Conservation (phyloP, 2,888 invertebrate species). For the Polyommatus iphigenia region DNA sequence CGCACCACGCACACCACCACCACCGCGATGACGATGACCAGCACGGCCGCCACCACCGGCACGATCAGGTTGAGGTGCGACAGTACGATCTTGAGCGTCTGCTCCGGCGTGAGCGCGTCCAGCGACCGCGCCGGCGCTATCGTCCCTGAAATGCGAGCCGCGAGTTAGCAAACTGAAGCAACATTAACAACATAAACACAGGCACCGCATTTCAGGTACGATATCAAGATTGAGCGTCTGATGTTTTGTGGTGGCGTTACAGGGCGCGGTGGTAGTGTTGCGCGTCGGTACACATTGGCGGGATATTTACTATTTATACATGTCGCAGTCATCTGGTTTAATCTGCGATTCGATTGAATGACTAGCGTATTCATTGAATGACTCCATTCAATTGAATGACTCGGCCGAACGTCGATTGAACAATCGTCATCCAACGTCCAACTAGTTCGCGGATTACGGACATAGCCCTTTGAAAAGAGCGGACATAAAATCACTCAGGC, state of each 20-base stretch:
- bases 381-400: too few relatives aligned
- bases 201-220: conserved; percentile 79
- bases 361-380: too few relatives aligned
- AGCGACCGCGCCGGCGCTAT: conserved; percentile 93
- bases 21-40: conserved; percentile 95
- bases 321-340: too few relatives aligned
- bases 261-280: not conserved
- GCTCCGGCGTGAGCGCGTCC: conserved; percentile 86
- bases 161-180: conserved; percentile 40
- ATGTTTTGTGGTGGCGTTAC: not conserved
- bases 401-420: too few relatives aligned
- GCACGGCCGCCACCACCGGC: conserved; percentile 93
- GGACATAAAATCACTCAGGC: too few relatives aligned
- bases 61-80: conserved; percentile 96
- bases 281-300: not conserved
- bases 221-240: conserved; percentile 30
- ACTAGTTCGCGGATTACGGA: too few relatives aligned
- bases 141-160: conserved; percentile 91
- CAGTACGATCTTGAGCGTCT: conserved; percentile 92
- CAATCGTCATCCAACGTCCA: too few relatives aligned
- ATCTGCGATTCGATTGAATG: too few relatives aligned
- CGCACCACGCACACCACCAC: conserved; percentile 95
- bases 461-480: too few relatives aligned
- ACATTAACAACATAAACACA: conserved; percentile 41
- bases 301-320: too few relatives aligned